A percentile compares a stretch with the other conserved stretches of the same genome.
These are phyloP conservation scores for Tyria jacobaeae DNA, from an alignment of 2,888 invertebrate species.

Conservation along the genomic window DNA sequence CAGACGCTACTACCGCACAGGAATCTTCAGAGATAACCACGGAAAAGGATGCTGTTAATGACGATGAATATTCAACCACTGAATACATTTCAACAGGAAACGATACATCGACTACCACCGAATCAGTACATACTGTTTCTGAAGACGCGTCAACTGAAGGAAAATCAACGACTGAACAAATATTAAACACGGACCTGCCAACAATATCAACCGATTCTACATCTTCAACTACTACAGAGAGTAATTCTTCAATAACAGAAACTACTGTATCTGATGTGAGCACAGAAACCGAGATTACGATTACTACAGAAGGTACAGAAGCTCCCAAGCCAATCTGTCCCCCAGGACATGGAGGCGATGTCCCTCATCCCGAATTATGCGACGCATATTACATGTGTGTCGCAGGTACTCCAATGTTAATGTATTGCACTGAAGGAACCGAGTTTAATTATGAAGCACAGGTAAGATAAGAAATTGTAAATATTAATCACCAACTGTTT, in stretches of 20 bases:
- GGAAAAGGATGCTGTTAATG: neutral
- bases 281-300: neutral
- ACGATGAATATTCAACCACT: neutral
- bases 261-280: neutral
- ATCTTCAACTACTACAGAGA: neutral
- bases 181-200: neutral
- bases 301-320: conserved; percentile 13
- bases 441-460: conserved; percentile 8
- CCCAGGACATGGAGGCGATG: conserved; percentile 25
- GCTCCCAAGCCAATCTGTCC: conserved; percentile 21
- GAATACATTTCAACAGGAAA: neutral
- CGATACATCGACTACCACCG: neutral
- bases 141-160: neutral
- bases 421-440: conserved; percentile 7
- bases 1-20: neutral
- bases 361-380: conserved; percentile 27
- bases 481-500: too few relatives aligned
- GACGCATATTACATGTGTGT: conserved; percentile 15
- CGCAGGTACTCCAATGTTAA: neutral
- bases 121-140: neutral
- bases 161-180: neutral
- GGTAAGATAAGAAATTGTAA: too few relatives aligned
- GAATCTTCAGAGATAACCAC: neutral
- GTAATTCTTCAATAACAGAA: neutral
- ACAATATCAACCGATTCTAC: neutral